A percentile compares a stretch with the other conserved stretches of the same genome.
Evolutionary conservation across 2,113 vertebrate species (phyloP).

Genomic region (Leptobrachium leishanense): DNA sequence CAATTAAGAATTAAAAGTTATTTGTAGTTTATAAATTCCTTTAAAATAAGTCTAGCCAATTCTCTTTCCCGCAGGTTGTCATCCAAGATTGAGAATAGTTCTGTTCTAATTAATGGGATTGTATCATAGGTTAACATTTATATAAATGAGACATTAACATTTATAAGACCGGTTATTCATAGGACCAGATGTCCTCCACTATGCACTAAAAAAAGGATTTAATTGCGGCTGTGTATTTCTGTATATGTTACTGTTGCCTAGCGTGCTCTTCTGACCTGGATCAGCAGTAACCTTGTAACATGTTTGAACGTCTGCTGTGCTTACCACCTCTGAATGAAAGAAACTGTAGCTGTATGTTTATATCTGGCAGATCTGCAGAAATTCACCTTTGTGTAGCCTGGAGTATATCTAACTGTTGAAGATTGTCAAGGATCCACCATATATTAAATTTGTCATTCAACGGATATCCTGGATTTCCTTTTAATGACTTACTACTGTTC

Average conservation of each 20-base stretch:
- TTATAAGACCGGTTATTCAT: no score
- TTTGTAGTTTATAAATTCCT: no score
- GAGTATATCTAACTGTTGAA: neutral
- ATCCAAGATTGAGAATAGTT: no score
- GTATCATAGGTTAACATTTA: no score
- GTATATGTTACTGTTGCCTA: neutral
- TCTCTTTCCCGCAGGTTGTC: no score
- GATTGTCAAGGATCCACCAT: neutral
- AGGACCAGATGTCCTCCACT: neutral
- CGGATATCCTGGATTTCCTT: no score
- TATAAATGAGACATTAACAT: no score
- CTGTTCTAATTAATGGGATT: no score
- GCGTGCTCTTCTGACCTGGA: neutral
- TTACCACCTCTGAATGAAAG: neutral
- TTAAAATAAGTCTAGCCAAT: no score
- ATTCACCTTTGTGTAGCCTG: neutral
- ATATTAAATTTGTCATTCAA: no score
- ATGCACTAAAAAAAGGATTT: neutral
- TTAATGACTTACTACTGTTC: no score
- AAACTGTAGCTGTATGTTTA: neutral
- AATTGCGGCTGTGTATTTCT: neutral
- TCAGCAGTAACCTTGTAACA: neutral
- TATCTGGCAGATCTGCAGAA: neutral
- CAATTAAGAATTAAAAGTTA: no score
- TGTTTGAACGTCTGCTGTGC: neutral